Evolutionary conservation across 2,113 vertebrate species (phyloP), one percentile per base, ranked within the genome.

Genomic region (Motacilla alba): DNA sequence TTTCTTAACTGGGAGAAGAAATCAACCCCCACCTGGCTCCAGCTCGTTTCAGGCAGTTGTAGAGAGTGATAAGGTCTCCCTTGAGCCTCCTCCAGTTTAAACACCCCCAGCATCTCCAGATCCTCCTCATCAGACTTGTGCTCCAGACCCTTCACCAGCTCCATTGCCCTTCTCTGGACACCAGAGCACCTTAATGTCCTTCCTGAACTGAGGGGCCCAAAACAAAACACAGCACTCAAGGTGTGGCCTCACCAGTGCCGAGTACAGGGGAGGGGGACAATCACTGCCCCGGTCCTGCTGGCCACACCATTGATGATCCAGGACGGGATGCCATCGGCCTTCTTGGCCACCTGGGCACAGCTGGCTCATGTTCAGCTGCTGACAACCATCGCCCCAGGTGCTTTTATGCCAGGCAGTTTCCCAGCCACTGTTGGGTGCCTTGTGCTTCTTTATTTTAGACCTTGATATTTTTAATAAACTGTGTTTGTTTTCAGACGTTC

Each of bases 181-280:
- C 31, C 53, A 31, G 66, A 49, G 27, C 22, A 3, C 55, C 47
- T 56, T 55, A n/a, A 0, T n/a, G 9, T 58, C 35, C 22, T 76
- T 75, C 55, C 4, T 37, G 35, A 2, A 13, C 0, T 74, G 60
- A 47, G 18, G 26, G 16, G 4, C 16, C 23, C 43, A 63, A 0
- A 37, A 56, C 19, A 7, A 12, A 0, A 1, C 35, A n/a, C 33
- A 44, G 43, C 0, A 23, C 7, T 56, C 0, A 0, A 75, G 23
- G 15, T 30, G 11, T 0, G 0, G 11, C 49, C 35, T 75, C 35
- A 30, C 23, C 69, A 44, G 35, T 26, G 20, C 14, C 0, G 0
- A 70, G 23, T 7, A 27, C 62, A 63, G 69, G 10, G 11, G 19
- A 63, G 69, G 10, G 11, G 19, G 10, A 9, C 17, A 22, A 41